Evolutionary conservation across 2,113 vertebrate species (phyloP), one percentile per base, ranked within the genome.

Genomic region (Grallaria varia): DNA sequence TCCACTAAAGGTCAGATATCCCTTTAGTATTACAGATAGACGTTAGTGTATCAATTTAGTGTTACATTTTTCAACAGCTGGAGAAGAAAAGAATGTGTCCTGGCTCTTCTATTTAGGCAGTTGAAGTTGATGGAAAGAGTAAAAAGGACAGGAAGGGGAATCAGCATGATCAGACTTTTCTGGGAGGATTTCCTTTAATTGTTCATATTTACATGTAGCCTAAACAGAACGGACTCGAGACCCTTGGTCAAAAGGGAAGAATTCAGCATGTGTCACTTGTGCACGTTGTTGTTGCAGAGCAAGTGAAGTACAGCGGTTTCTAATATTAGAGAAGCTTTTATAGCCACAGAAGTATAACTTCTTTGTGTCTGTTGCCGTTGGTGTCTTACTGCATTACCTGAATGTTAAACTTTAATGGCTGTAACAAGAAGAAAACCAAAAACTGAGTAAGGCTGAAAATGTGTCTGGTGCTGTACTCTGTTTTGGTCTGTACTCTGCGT

Each of bases 171-270:
- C 59, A 90, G 55, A 49, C 37, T 49, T 80, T 35, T 63, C 45
- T 39, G 44, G 66, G 31, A 86, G 73, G 49, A 60, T 89, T 95
- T 94, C 56, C 79, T 90, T 77, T 58, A 58, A 72, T 75, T 92
- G 52, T 89, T 86, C 40, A 4, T 49, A 33, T 62, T 60, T 55
- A 75, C 35, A 42, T 22, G 14, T 47, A 93, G 20, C 52, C 52
- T 90, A 69, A 93, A 81, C n/a, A 59, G 59, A 68, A 44, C 1
- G 1, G 9, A 22, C 39, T 87, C 2, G 2, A 84, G 47, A 73
- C 33, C 20, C 27, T 18, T 4, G 1, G 52, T 81, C 55, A 22
- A 11, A 91, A 77, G 24, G 67, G 63, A 77, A 42, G 75, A 5
- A 4, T 74, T 85, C 74, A 55, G 45, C 47, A 7, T 0, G 0